phyloP scores from a whole-genome alignment of 2,797 vertebrate genomes.

The Sylvia borin region DNA sequence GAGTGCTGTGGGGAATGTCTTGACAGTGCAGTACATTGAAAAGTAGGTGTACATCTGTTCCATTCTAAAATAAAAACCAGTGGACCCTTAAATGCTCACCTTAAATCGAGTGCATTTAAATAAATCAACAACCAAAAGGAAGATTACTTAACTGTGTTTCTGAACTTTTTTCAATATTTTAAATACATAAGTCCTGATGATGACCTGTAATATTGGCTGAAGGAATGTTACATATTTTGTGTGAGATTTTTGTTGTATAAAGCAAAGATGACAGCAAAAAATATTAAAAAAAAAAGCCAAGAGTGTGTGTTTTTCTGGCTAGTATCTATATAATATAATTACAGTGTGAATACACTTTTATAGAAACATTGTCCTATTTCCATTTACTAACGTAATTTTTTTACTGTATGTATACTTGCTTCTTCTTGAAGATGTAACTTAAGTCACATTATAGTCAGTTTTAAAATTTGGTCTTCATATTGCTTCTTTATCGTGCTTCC shows the following conservation, averaged over 20 bases:
- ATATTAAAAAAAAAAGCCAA: background rate
- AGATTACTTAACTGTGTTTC: background rate
- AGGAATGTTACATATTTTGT: background rate
- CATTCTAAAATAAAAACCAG: background rate
- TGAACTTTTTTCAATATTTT: background rate
- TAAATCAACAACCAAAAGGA: background rate
- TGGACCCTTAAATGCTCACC: background rate
- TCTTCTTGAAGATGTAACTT: background rate
- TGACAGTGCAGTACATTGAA: background rate
- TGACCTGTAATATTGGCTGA: background rate
- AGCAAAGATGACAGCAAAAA: background rate
- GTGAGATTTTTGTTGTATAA: background rate
- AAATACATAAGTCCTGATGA: background rate
- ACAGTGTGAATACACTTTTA: background rate
- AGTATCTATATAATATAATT: background rate
- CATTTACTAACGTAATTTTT: background rate
- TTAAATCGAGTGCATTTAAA: background rate
- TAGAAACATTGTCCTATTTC: background rate
- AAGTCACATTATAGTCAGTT: background rate
- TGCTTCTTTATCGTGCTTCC: background rate
- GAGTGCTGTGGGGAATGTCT: background rate
- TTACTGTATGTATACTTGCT: background rate
- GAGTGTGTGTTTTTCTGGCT: background rate
- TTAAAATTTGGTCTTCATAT: background rate
- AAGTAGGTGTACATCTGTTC: background rate